A percentile compares a stretch with the other conserved stretches of the same genome.
These are phyloP conservation scores for Tyrophagus putrescentiae DNA, from an alignment of 1,140 invertebrate genomes.

Conservation along the genomic window DNA sequence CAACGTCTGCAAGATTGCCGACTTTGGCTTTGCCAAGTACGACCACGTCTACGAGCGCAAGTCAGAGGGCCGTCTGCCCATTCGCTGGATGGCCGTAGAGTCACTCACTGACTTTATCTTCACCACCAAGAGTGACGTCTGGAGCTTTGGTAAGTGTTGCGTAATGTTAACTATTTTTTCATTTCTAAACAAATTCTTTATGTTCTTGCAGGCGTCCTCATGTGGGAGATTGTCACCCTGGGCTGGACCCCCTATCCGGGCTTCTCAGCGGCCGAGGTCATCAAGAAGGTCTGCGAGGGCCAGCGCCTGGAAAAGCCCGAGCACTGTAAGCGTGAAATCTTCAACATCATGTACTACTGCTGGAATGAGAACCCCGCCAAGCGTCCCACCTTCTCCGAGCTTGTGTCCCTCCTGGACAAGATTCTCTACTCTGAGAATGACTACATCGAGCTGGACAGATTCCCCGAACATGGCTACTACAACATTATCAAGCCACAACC, in stretches of 20 bases:
- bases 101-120: conserved; percentile 47
- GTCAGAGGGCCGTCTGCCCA: conserved; percentile 53
- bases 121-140: conserved; percentile 69
- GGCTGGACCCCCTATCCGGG: conserved; percentile 80
- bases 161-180: conserved; percentile 11
- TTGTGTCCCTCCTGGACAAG: conserved; percentile 69
- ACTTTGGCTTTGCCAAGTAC: conserved; percentile 82
- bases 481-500: conserved; percentile 46
- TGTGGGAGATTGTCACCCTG: conserved; percentile 91
- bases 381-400: conserved; percentile 66
- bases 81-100: conserved; percentile 77
- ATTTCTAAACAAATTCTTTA: neutral
- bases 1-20: conserved; percentile 75
- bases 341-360: conserved; percentile 73
- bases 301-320: conserved; percentile 86
- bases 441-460: conserved; percentile 77
- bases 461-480: conserved; percentile 85
- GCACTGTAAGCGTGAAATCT: conserved; percentile 79
- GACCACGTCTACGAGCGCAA: conserved; percentile 77
- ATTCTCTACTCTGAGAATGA: conserved; percentile 71
- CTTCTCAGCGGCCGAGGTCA: conserved; percentile 53
- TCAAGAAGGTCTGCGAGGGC: conserved; percentile 63
- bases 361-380: conserved; percentile 76
- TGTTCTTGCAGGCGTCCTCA: conserved; percentile 48
- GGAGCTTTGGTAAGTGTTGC: conserved; percentile 56